phyloP scores from a whole-genome alignment of 2,113 vertebrate genomes.

The Phrynocephalus versicolor region DNA sequence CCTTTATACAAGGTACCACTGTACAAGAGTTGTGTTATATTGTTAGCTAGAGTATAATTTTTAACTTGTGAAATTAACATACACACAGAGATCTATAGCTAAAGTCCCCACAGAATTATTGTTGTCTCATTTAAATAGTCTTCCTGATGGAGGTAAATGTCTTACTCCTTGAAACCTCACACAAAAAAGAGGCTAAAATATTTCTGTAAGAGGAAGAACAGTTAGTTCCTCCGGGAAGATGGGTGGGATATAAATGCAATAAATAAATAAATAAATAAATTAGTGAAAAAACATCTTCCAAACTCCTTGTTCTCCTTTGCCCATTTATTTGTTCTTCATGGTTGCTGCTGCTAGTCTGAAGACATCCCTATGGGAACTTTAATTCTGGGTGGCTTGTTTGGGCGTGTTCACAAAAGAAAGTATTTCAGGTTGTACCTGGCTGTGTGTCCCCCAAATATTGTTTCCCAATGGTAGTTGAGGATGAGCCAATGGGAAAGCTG shows the following conservation, averaged over 20 bases:
- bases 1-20: too few species aligned
- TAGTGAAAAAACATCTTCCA: not conserved
- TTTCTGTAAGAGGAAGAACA: not conserved
- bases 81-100: not conserved
- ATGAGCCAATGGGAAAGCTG: not conserved
- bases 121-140: not conserved
- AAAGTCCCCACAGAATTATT: not conserved
- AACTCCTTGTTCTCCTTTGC: not conserved
- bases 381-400: too few species aligned
- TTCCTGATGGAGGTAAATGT: not conserved
- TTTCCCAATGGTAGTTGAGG: not conserved
- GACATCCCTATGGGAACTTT: not conserved
- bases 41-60: not conserved
- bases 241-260: too few species aligned
- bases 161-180: not conserved
- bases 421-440: too few species aligned
- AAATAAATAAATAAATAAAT: too few species aligned
- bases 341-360: not conserved
- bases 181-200: not conserved
- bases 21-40: not conserved
- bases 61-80: not conserved
- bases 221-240: too few species aligned
- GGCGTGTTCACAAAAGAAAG: too few species aligned
- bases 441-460: too few species aligned
- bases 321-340: not conserved